Percentiles rank a stretch among this genome's conserved stretches.
phyloP scores from a whole-genome alignment of 2,888 invertebrate species.

The Plebejus melissa region DNA sequence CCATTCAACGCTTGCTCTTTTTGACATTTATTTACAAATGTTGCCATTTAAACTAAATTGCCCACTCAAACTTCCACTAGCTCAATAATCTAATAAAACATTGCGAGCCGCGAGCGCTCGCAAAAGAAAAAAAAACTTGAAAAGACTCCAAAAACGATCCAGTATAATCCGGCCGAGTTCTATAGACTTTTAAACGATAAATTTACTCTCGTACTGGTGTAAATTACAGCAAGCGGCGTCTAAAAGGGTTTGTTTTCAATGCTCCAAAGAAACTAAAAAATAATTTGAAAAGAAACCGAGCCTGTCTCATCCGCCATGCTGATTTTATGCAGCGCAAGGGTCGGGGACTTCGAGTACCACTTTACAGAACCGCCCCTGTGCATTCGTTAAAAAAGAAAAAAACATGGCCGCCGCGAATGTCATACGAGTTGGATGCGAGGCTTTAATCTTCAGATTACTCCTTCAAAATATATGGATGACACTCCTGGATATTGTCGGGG shows the following conservation, averaged over 20 bases:
- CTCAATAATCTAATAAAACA: slow-evolving; percentile 37
- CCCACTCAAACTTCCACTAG: slow-evolving; percentile 37
- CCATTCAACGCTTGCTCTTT: neutral
- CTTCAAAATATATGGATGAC: slow-evolving; percentile 41
- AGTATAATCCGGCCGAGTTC: slow-evolving; percentile 40
- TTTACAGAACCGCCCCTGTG: slow-evolving; percentile 68
- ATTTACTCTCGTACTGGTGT: slow-evolving; percentile 58
- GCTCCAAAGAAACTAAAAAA: slow-evolving; percentile 56
- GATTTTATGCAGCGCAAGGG: slow-evolving; percentile 66
- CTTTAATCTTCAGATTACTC: slow-evolving; percentile 69
- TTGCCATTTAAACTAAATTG: slow-evolving; percentile 29
- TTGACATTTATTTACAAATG: slow-evolving; percentile 25
- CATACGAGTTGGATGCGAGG: slow-evolving; percentile 42
- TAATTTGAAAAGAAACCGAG: slow-evolving; percentile 57
- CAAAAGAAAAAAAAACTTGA: slow-evolving; percentile 37
- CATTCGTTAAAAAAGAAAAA: slow-evolving; percentile 53
- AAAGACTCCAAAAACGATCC: slow-evolving; percentile 40
- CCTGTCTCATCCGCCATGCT: slow-evolving; percentile 67
- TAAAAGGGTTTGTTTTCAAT: slow-evolving; percentile 70
- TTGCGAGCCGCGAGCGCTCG: slow-evolving; percentile 37
- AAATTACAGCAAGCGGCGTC: slow-evolving; percentile 64
- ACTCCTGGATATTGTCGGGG: slow-evolving; percentile 37
- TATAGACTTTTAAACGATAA: slow-evolving; percentile 44
- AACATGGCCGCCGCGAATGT: slow-evolving; percentile 54
- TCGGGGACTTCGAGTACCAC: slow-evolving; percentile 71